Evolutionary conservation across 1,140 invertebrate genomes (phyloP), one percentile per base, ranked within the genome.

Genomic region (Ceratosolen solmsi): DNA sequence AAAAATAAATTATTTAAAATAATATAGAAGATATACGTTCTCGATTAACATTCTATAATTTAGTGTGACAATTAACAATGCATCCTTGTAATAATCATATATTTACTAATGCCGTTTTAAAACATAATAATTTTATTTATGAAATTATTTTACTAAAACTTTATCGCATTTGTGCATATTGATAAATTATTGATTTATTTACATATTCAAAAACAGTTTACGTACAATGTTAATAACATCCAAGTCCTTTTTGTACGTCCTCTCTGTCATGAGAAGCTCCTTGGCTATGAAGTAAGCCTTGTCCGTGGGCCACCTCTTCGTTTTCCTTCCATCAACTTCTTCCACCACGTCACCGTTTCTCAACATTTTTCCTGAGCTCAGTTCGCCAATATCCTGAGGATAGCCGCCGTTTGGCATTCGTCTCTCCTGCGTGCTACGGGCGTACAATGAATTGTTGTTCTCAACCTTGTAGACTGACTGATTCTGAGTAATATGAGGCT

Each of bases 171-270:
- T n/a, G n/a, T n/a, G n/a, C n/a, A n/a, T n/a, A n/a, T n/a, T n/a
- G n/a, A n/a, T n/a, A n/a, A n/a, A n/a, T n/a, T n/a, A 46, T 46
- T 46, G 41, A 46, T 13, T 46, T 46, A 5, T 7, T 46, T 46
- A 7, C 13, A 46, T 46, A 7, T 46, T 46, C 13, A 46, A 46
- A 49, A 27, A 27, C 17, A 56, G 8, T 27, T 25, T 17, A 87
- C 94, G 93, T 92, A 97, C 96, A 86, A 95, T 92, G 89, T 96
- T 97, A 79, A 99, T 94, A 56, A 99, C 95, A 90, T 98, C 97
- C 83, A 99, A 91, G 89, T 99, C 97, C 86, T 98, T 97, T 87
- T 97, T 97, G 90, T 98, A 99, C 0, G 98, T 99, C 83, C 98
- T 92, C 89, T 99, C 98, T 1, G 97, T 99, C 96, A 98, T 98